Evolutionary conservation across 2,113 vertebrate genomes (phyloP), one percentile per base, ranked within the genome.

Genomic region (Phylloscopus trochiloides): DNA sequence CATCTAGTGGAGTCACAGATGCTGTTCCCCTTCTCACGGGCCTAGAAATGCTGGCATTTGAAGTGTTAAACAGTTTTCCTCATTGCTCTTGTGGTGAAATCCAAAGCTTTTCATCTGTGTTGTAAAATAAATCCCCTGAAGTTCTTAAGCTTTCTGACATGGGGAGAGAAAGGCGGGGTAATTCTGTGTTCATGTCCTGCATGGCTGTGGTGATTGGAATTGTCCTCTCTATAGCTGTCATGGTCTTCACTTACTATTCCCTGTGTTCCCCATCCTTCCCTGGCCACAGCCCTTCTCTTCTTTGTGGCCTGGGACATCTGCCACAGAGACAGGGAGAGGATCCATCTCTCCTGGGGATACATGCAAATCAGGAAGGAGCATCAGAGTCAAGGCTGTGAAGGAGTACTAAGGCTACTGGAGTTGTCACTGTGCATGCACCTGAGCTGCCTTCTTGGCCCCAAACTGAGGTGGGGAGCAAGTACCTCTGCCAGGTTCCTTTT

Each of bases 141-240:
- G 48, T 81, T 55, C 68, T 94, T 90, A 87, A 82, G 50, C 61
- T 76, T 94, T 86, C 79, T 93, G 67, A 80, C 34, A n/a, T 7
- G 24, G 57, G 17, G 38, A 61, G 42, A 84, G 57, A 81, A 84
- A 63, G 63, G 68, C 19, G 40, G 40, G 62, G 19, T 31, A 32
- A 43, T 72, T 65, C 57, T 71, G 34, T 55, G 25, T 58, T 86
- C 7, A 2, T 34, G 31, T 71, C 34, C 48, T 67, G n/a, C 38
- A 36, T 1, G 18, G 34, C 76, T 89, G 21, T 63, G 51, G 32
- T 81, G 42, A 31, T 77, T 63, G 75, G 32, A 77, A 40, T 21
- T 84, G 42, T 80, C 73, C 6, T 84, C 11, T 65, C 24, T 58
- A 29, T 19, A 54, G 54, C 11, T 71, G 29, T 28, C 73, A 38